phyloP scores from a whole-genome alignment of 2,113 vertebrate genomes.

The Oncorhynchus masou region DNA sequence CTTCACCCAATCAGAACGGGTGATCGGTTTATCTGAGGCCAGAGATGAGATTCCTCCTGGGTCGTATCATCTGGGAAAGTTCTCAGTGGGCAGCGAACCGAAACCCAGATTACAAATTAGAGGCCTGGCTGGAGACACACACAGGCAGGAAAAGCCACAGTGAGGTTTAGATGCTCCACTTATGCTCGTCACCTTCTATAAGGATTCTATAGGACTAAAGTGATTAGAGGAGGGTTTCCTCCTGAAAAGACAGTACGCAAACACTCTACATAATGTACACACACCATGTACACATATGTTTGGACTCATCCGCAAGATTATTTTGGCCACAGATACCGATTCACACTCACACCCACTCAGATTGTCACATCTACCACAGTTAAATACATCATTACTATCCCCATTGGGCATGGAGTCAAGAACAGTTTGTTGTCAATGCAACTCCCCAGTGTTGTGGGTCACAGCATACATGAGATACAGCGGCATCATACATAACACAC shows the following conservation, averaged over 20 bases:
- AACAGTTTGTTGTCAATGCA: too few species aligned
- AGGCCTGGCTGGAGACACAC: neutral
- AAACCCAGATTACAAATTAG: constrained; percentile 11
- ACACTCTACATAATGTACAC: neutral
- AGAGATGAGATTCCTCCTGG: neutral
- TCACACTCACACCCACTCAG: neutral
- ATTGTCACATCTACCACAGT: neutral
- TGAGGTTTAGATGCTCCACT: neutral
- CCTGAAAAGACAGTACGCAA: neutral
- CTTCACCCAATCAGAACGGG: neutral
- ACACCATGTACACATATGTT: neutral
- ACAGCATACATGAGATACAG: too few species aligned
- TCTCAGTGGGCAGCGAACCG: neutral
- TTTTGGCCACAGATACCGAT: neutral
- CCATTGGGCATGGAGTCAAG: too few species aligned
- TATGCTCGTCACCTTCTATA: neutral
- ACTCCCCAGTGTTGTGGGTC: too few species aligned
- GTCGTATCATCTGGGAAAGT: neutral
- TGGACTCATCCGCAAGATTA: neutral
- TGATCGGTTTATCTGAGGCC: neutral
- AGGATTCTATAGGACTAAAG: neutral
- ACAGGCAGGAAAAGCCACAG: constrained; percentile 2
- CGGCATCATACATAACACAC: too few species aligned
- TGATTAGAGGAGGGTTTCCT: neutral
- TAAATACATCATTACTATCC: constrained; percentile 20